Conservation (phyloP, 2,888 invertebrate genomes). For the Tachina grossa region DNA sequence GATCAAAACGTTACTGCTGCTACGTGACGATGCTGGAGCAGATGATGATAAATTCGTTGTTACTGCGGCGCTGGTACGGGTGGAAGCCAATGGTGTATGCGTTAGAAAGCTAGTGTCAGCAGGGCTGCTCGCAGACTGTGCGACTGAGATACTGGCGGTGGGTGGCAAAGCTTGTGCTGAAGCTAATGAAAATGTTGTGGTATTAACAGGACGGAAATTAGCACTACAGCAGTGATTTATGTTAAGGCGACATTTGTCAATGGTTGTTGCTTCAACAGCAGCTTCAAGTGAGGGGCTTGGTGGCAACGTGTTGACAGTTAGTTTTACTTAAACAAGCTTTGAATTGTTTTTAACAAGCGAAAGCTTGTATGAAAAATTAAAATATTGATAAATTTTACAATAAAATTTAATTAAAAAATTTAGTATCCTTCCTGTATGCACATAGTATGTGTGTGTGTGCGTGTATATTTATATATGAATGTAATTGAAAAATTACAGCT, state of each 20-base stretch:
- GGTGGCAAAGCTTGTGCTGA: constrained; percentile 35
- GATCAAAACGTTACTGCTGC: constrained; percentile 72
- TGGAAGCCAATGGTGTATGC: background rate
- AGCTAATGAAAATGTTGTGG: constrained; percentile 17
- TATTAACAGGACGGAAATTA: background rate
- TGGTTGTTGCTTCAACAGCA: constrained; percentile 62
- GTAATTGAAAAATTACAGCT: background rate
- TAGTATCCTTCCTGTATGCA: too few species aligned
- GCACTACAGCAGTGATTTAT: constrained; percentile 9
- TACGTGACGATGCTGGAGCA: constrained; percentile 52
- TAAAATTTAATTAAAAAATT: too few species aligned
- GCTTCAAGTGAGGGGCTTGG: constrained; percentile 65
- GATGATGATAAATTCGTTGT: constrained; percentile 50
- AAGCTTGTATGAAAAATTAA: constrained; percentile 7
- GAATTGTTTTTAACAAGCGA: background rate
- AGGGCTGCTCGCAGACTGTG: constrained; percentile 23
- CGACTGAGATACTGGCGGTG: background rate
- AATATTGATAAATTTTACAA: background rate
- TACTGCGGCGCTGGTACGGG: constrained; percentile 1
- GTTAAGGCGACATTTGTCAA: constrained; percentile 57
- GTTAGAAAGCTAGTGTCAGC: background rate
- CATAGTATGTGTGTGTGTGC: too few species aligned
- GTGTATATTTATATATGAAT: background rate
- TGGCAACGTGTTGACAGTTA: constrained; percentile 61
- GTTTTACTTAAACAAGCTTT: constrained; percentile 5